A percentile compares a stretch with the other conserved stretches of the same genome.
phyloP scores from a whole-genome alignment of 2,797 vertebrate species.

The Linurgus olivaceus region DNA sequence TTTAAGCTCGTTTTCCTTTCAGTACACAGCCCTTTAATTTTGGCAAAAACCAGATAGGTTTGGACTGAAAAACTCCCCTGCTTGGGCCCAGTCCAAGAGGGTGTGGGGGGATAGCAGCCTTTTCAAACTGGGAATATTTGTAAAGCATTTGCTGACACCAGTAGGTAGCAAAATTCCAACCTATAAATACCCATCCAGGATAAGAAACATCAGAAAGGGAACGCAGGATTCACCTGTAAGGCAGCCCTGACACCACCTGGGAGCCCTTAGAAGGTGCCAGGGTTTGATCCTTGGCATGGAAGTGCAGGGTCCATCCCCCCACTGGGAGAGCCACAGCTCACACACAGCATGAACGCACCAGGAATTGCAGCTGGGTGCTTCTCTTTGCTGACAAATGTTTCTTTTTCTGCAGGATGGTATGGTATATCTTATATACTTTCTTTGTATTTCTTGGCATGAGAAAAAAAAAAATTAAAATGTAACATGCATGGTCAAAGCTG shows the following conservation, averaged over 20 bases:
- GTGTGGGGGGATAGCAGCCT: background rate
- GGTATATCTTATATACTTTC: slow-evolving; percentile 53
- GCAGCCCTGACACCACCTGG: background rate
- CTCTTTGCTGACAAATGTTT: background rate
- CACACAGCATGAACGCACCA: background rate
- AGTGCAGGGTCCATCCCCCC: background rate
- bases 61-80: background rate
- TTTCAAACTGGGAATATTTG: slow-evolving; percentile 8
- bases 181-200: background rate
- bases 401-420: slow-evolving; percentile 21
- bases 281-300: background rate
- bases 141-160: slow-evolving; percentile 18
- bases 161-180: slow-evolving; percentile 25
- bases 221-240: background rate
- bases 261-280: background rate
- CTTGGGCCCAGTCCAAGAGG: background rate
- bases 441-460: slow-evolving; percentile 80
- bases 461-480: slow-evolving; percentile 81
- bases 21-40: background rate
- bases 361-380: background rate
- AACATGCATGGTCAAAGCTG: slow-evolving; percentile 48
- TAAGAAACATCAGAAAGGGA: slow-evolving; percentile 16
- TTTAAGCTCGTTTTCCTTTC: background rate
- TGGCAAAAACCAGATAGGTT: background rate
- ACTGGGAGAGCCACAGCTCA: background rate